Evolutionary conservation across 2,797 vertebrate species (phyloP), one percentile per base, ranked within the genome.

Genomic region (Tachyglossus aculeatus): DNA sequence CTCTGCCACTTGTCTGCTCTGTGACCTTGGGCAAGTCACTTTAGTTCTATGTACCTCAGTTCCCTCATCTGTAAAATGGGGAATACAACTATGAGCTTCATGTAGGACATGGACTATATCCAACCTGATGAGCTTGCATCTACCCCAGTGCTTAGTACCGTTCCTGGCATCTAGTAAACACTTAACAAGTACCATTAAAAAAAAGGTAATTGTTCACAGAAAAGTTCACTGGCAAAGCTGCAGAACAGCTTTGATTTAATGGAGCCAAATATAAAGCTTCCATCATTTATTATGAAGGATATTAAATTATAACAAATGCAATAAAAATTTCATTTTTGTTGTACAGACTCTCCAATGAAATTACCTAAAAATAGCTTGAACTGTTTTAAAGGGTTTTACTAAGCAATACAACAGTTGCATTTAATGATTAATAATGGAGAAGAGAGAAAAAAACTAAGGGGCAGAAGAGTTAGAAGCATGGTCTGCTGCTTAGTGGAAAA

Each of bases 201-300:
- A n/a, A n/a, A n/a, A n/a, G n/a, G n/a, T n/a, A n/a, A n/a, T 34
- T 60, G 29, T 31, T 66, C 50, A 34, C 47, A 76, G 62, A 38
- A 57, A 54, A 45, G 33, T 14, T 45, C 52, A 51, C 21, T 86
- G 34, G 37, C 33, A 80, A 33, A 82, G 74, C 58, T 62, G 37
- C 33, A 80, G 33, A 82, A 74, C 58, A 58, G 63, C 22, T 75
- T 71, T 62, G 33, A 67, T 71, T 73, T 77, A 60, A 74, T 9
- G 64, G 34, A 36, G 68, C 32, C 65, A 75, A 62, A 14, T 22
- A 55, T 73, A 57, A 76, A 29, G 3, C 19, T 50, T 53, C 12
- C 29, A 68, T 18, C 54, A 11, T 21, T 12, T 53, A 45, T 73
- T 62, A 77, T 68, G 56, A 65, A 71, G 55, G n/a, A 41, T 9